A percentile compares a stretch with the other conserved stretches of the same genome.
These are phyloP conservation scores for Euplexia lucipara DNA, from an alignment of 2,888 invertebrate species.

Conservation along the genomic window DNA sequence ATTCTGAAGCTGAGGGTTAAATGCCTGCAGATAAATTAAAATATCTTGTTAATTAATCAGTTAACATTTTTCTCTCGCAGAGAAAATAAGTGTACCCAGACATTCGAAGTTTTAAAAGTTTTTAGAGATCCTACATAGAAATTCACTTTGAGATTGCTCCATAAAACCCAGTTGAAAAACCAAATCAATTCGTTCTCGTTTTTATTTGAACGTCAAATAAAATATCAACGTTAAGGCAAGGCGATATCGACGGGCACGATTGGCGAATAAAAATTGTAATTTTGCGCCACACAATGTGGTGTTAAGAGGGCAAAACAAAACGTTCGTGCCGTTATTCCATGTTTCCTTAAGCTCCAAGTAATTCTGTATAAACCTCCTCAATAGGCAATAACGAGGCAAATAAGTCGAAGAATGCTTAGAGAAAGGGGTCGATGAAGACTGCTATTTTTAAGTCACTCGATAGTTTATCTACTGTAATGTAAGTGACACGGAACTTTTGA, in stretches of 20 bases:
- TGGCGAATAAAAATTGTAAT: slow-evolving; percentile 57
- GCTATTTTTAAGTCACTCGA: slow-evolving; percentile 50
- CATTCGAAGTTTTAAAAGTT: slow-evolving; percentile 20
- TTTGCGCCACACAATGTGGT: slow-evolving; percentile 53
- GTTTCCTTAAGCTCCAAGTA: slow-evolving; percentile 62
- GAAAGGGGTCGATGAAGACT: slow-evolving; percentile 61
- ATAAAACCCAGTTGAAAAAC: slow-evolving; percentile 44
- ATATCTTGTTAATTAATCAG: slow-evolving; percentile 38
- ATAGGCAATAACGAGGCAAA: slow-evolving; percentile 71
- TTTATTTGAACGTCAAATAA: slow-evolving; percentile 53
- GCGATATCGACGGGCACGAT: slow-evolving; percentile 30
- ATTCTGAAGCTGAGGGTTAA: slow-evolving; percentile 14
- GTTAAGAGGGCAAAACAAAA: slow-evolving; percentile 66
- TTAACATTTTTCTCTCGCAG: slow-evolving; percentile 11
- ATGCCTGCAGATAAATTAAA: slow-evolving; percentile 18
- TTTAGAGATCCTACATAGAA: slow-evolving; percentile 43
- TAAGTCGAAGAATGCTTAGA: slow-evolving; percentile 68
- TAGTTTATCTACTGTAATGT: slow-evolving; percentile 8
- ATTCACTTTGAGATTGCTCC: slow-evolving; percentile 50
- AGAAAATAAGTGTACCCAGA: slow-evolving; percentile 8
- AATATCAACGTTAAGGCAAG: slow-evolving; percentile 37
- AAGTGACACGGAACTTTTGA: not conserved
- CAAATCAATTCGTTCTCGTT: slow-evolving; percentile 41
- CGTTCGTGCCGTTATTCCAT: slow-evolving; percentile 67
- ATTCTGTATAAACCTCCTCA: slow-evolving; percentile 64